These are phyloP conservation scores for Tenthredo livida DNA, from an alignment of 2,888 invertebrate genomes.

Conservation along the genomic window DNA sequence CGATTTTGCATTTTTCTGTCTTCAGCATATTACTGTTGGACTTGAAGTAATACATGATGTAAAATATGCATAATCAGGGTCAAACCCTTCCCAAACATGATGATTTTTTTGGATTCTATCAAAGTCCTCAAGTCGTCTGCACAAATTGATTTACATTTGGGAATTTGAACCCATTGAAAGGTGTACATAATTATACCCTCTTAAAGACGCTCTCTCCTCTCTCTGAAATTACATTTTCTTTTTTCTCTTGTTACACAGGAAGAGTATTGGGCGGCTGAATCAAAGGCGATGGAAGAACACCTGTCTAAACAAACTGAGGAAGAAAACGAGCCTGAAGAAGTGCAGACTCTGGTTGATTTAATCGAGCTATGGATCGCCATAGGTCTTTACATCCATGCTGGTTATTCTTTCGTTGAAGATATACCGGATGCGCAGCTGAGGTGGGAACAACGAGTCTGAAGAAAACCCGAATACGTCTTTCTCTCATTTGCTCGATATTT, in stretches of 20 bases:
- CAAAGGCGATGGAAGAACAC: constrained; percentile 79
- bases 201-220: background rate
- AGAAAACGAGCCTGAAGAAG: constrained; percentile 66
- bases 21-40: too few relatives aligned
- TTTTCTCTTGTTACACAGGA: constrained; percentile 67
- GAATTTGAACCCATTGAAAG: too few relatives aligned
- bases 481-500: constrained; percentile 36
- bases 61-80: too few relatives aligned
- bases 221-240: background rate
- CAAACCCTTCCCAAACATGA: too few relatives aligned
- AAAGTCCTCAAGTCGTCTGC: too few relatives aligned
- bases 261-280: constrained; percentile 84
- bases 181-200: too few relatives aligned
- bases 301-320: constrained; percentile 68
- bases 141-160: too few relatives aligned
- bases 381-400: constrained; percentile 69
- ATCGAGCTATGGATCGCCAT: constrained; percentile 74
- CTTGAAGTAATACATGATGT: too few relatives aligned
- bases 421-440: constrained; percentile 69
- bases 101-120: too few relatives aligned
- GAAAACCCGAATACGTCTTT: background rate
- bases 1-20: too few relatives aligned
- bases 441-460: constrained; percentile 59
- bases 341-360: constrained; percentile 65
- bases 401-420: constrained; percentile 64